Evolutionary conservation across 1,140 invertebrate genomes (phyloP).

Genomic region (Macrocentrus cingulum): DNA sequence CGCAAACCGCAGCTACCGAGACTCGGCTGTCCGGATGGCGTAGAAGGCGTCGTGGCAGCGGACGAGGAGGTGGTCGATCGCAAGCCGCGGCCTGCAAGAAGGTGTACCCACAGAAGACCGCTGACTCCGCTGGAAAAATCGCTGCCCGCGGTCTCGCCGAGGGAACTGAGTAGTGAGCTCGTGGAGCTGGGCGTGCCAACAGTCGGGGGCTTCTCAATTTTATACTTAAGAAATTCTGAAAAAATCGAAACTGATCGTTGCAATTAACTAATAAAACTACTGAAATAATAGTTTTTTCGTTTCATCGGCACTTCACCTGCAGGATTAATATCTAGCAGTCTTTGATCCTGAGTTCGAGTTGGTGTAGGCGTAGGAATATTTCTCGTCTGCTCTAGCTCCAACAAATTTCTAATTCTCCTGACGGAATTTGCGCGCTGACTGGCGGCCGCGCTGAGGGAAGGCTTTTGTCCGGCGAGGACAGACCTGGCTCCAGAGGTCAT

Average conservation of each 20-base stretch:
- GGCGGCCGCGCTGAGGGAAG: slow-evolving; percentile 46
- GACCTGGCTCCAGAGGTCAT: slow-evolving; percentile 50
- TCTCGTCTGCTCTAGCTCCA: slow-evolving; percentile 65
- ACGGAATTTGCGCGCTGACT: slow-evolving; percentile 71
- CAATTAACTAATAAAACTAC: neutral
- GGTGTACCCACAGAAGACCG: slow-evolving; percentile 87
- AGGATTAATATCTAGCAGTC: slow-evolving; percentile 85
- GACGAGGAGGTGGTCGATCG: slow-evolving; percentile 74
- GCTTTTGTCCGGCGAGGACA: slow-evolving; percentile 47
- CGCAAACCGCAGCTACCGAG: slow-evolving; percentile 65
- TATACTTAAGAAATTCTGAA: slow-evolving; percentile 88
- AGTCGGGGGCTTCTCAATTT: slow-evolving; percentile 76
- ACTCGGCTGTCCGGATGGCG: slow-evolving; percentile 61
- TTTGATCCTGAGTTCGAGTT: slow-evolving; percentile 65
- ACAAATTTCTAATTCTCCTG: slow-evolving; percentile 74
- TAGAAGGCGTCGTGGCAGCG: slow-evolving; percentile 66
- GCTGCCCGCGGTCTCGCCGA: slow-evolving; percentile 48
- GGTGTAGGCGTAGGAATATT: slow-evolving; percentile 73
- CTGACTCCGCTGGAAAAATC: slow-evolving; percentile 71
- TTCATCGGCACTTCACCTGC: slow-evolving; percentile 67
- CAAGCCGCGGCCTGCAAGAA: slow-evolving; percentile 85
- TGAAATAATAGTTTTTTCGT: neutral
- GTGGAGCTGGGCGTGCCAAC: slow-evolving; percentile 59
- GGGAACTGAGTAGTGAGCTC: slow-evolving; percentile 53
- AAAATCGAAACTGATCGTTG: slow-evolving; percentile 11